Conservation (phyloP, 37 sponge, comb jelly and placozoan species). For the Aphrocallistes beatrix region DNA sequence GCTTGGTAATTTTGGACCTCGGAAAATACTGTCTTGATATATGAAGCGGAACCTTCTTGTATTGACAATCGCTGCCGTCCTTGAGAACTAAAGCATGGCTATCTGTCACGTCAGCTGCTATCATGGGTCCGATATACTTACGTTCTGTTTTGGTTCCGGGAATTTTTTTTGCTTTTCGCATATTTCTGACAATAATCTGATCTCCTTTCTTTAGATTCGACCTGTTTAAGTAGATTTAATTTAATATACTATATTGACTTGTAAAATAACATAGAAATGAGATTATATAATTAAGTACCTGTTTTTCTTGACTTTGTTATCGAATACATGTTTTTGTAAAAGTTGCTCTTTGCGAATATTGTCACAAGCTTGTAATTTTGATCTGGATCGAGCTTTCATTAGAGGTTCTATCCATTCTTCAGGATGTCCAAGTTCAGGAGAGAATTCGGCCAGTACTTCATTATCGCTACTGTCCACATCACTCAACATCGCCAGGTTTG, state of each 20-base stretch:
- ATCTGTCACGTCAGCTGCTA: neutral
- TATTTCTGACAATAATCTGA: neutral
- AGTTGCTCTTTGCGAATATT: neutral
- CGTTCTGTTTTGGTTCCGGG: neutral
- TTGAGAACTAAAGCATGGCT: slow-evolving; percentile 17
- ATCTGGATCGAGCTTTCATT: neutral
- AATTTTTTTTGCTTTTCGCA: slow-evolving; percentile 16
- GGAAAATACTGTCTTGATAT: neutral
- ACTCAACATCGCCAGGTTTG: neutral
- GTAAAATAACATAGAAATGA: neutral
- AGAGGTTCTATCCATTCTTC: neutral
- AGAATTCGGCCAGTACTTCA: neutral
- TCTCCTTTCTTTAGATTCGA: neutral
- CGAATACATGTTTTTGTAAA: neutral
- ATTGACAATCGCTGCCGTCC: neutral
- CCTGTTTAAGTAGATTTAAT: neutral
- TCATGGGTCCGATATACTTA: neutral
- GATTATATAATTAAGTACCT: no score
- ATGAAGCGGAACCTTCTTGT: neutral
- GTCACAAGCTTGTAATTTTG: neutral
- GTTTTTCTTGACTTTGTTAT: neutral
- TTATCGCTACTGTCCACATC: neutral
- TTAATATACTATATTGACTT: neutral
- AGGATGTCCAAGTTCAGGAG: slow-evolving; percentile 10
- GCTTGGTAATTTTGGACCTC: neutral